These are phyloP conservation scores for Lates calcarifer DNA, from an alignment of 2,113 vertebrate genomes.

Conservation along the genomic window DNA sequence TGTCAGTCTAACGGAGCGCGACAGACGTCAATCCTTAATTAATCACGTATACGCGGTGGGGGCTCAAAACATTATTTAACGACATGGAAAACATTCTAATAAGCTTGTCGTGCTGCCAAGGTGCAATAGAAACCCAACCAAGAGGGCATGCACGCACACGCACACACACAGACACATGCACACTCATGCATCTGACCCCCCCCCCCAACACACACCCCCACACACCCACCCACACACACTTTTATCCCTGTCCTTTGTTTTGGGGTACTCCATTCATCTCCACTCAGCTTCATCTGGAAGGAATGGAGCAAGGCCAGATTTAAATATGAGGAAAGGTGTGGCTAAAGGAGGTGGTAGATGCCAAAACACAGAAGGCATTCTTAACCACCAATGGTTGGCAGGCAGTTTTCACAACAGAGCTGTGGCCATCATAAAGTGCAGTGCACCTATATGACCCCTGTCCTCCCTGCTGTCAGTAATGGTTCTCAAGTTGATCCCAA, in stretches of 20 bases:
- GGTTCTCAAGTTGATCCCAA: background rate
- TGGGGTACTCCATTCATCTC: conserved; percentile 65
- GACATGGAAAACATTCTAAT: conserved; percentile 85
- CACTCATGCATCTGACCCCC: no score
- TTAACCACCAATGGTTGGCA: conserved; percentile 53
- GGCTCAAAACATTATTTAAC: conserved; percentile 84
- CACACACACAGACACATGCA: conserved; percentile 2
- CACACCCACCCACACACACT: conserved; percentile 43
- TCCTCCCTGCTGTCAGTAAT: background rate
- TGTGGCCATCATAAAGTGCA: background rate
- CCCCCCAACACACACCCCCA: conserved; percentile 2
- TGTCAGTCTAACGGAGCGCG: conserved; percentile 78
- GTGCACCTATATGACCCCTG: background rate
- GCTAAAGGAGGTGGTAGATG: conserved; percentile 60
- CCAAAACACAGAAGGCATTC: conserved; percentile 62
- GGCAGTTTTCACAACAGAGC: background rate
- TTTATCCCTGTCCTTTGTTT: conserved; percentile 71
- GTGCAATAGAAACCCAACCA: conserved; percentile 72
- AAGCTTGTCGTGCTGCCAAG: conserved; percentile 83
- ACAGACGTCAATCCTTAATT: conserved; percentile 84
- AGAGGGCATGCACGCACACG: conserved; percentile 52
- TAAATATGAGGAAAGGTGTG: conserved; percentile 70
- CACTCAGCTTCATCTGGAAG: conserved; percentile 63
- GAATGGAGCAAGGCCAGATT: conserved; percentile 56
- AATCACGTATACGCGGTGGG: conserved; percentile 82